Evolutionary conservation across 2,113 vertebrate species (phyloP).

Genomic region (Archocentrus centrarchus): DNA sequence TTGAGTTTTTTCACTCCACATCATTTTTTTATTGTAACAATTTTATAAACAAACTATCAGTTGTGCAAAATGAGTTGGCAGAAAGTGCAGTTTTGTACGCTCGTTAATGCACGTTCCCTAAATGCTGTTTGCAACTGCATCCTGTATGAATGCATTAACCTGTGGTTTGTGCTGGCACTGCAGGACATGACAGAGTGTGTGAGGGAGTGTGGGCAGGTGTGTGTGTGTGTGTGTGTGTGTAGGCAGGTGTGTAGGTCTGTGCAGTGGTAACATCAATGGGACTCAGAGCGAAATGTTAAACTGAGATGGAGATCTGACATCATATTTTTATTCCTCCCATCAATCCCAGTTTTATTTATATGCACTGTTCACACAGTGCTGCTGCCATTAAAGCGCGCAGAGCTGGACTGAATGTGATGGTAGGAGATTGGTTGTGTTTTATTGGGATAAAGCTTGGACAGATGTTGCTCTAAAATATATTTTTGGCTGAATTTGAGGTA

Average conservation of each 20-base stretch:
- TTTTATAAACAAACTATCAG: background rate
- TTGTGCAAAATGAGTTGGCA: background rate
- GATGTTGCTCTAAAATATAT: background rate
- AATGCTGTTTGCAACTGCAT: background rate
- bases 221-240: background rate
- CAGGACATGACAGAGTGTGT: conserved; percentile 15
- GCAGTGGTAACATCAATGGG: conserved; percentile 37
- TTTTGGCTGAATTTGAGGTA: too few relatives aligned
- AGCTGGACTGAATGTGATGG: background rate
- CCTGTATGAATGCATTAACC: conserved; percentile 25
- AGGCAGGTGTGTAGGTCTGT: background rate
- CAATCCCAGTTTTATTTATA: conserved; percentile 20
- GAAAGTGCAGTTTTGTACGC: background rate
- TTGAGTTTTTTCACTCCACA: too few relatives aligned
- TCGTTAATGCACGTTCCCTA: background rate
- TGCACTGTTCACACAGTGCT: accelerated
- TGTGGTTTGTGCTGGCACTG: conserved; percentile 40
- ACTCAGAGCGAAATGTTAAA: background rate
- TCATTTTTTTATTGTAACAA: background rate
- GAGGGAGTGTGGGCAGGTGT: background rate
- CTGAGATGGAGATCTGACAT: background rate
- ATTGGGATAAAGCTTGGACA: background rate
- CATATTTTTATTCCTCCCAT: conserved; percentile 17
- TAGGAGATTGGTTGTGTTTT: background rate
- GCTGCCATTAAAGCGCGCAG: background rate